Evolutionary conservation across 2,797 vertebrate genomes (phyloP).

Genomic region (Hypotaenidia philippensis): DNA sequence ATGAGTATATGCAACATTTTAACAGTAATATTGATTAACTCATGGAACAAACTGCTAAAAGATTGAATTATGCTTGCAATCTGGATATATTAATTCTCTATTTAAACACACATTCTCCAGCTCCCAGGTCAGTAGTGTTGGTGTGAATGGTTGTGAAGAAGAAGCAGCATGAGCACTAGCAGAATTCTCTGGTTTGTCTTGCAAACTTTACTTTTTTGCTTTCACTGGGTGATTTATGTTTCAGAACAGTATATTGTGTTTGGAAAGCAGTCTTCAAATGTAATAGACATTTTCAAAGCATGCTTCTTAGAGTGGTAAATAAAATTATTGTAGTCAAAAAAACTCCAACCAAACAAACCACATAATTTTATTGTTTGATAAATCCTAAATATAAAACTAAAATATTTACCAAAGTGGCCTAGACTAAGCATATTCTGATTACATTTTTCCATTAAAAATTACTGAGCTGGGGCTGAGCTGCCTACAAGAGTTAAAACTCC

Average conservation of each 20-base stretch:
- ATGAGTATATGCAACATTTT: neutral
- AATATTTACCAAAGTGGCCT: neutral
- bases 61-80: neutral
- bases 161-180: neutral
- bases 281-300: neutral
- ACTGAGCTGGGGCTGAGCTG: neutral
- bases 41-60: neutral
- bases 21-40: neutral
- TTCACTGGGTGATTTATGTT: neutral
- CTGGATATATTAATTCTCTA: neutral
- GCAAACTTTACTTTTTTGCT: neutral
- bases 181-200: neutral
- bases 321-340: neutral
- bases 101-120: neutral
- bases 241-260: neutral
- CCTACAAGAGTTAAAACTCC: neutral
- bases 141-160: neutral
- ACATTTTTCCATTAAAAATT: neutral
- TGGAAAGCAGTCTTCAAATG: neutral
- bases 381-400: neutral
- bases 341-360: fast-evolving
- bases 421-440: neutral
- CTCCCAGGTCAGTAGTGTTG: neutral
- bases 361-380: neutral
- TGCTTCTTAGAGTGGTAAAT: neutral